A percentile compares a stretch with the other conserved stretches of the same genome.
Conservation (phyloP, 2,888 invertebrate genomes). For the Agriopis leucophaearia region DNA sequence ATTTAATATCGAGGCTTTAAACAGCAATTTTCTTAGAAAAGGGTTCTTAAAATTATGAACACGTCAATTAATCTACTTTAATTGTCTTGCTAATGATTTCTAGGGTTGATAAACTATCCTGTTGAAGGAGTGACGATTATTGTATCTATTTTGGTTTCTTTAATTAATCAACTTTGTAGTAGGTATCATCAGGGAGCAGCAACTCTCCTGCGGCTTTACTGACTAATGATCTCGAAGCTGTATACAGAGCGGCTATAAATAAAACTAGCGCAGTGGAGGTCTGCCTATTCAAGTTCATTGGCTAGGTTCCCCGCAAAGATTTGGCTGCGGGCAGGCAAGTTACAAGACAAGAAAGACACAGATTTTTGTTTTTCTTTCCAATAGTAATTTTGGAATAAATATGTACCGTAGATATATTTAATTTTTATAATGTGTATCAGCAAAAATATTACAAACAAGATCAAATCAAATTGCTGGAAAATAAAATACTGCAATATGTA, state of each 20-base stretch:
- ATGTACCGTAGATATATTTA: too few relatives aligned
- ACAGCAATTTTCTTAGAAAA: too few relatives aligned
- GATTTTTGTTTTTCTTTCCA: too few relatives aligned
- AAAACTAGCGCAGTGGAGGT: constrained; percentile 72
- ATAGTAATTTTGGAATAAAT: too few relatives aligned
- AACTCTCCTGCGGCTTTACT: constrained; percentile 13
- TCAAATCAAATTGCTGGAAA: too few relatives aligned
- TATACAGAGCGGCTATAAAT: constrained; percentile 58
- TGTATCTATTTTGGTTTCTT: neutral
- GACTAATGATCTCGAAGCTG: constrained; percentile 23
- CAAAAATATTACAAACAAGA: too few relatives aligned
- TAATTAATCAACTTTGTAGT: constrained; percentile 6
- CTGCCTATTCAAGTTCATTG: constrained; percentile 77
- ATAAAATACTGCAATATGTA: too few relatives aligned
- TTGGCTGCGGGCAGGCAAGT: constrained; percentile 22
- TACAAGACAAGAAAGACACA: constrained; percentile 6
- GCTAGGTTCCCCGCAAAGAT: constrained; percentile 76
- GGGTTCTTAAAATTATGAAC: too few relatives aligned
- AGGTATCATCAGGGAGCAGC: neutral
- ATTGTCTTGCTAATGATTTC: neutral
- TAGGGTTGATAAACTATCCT: neutral
- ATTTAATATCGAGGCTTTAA: too few relatives aligned
- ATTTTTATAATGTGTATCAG: too few relatives aligned
- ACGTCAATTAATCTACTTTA: too few relatives aligned
- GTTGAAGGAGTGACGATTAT: neutral